Evolutionary conservation across 1,140 invertebrate species (phyloP), one percentile per base, ranked within the genome.

Genomic region (Probaryconus sp.): DNA sequence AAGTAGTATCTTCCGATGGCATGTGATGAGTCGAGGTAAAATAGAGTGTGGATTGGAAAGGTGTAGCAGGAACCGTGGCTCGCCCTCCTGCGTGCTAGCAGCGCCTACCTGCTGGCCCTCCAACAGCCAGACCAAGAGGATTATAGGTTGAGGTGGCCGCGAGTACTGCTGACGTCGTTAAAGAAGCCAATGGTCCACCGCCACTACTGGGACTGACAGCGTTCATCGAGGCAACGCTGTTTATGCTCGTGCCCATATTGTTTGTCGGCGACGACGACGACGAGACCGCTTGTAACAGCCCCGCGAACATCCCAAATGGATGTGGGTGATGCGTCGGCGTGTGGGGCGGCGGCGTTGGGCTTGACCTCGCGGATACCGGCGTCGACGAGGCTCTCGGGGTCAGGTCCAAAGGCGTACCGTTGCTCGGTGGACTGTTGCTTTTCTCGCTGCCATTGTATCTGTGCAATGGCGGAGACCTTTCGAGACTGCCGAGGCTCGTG

Each of bases 51-150:
- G 77, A 78, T 79, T 48, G 73, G 86, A 84, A 82, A 79, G 84
- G 82, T 85, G 86, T 85, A 85, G 85, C 84, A 79, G 85, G 84
- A 87, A 87, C 85, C 78, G 82, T 84, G 85, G 85, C 86, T 83
- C 85, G 85, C 81, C 81, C 84, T 83, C 79, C 70, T 67, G 71
- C 71, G 78, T 86, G 81, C 83, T 85, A 85, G 85, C 84, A 83
- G 81, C 88, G 89, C 90, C 90, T 92, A 93, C 93, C 93, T 92
- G 92, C 91, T 89, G 92, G 93, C 77, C 87, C 87, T 87, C 90
- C 93, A 76, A 92, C 92, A 83, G 92, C 92, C 77, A 94, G 90
- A 82, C 93, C 93, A 77, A 94, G 91, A 75, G 93, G 94, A 89
- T 93, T 95, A 90, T 95, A 96, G 40, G 91, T 91, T 60, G 94